Evolutionary conservation across 1,140 invertebrate species (phyloP).

Genomic region (Lutraria rhynchaena): DNA sequence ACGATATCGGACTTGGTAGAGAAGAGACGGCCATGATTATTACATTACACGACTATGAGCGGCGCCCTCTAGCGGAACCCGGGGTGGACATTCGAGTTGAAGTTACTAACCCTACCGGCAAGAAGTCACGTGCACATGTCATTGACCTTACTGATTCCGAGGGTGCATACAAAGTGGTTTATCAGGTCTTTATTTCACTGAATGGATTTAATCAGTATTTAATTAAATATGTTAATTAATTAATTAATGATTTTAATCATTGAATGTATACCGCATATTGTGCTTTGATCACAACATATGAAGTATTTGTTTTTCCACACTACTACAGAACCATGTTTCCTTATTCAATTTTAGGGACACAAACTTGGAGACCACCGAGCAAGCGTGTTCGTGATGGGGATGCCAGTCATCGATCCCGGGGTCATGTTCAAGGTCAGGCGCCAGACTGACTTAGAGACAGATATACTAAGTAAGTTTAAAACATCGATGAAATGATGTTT

Average conservation of each 20-base stretch:
- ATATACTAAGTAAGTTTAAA: slow-evolving; percentile 45
- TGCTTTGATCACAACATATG: no score
- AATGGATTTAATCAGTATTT: no score
- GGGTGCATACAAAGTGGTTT: slow-evolving; percentile 52
- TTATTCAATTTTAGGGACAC: slow-evolving; percentile 36
- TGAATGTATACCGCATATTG: no score
- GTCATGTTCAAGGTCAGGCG: slow-evolving; percentile 55
- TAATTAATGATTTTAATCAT: no score
- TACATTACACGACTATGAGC: slow-evolving; percentile 57
- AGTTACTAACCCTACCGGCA: slow-evolving; percentile 43
- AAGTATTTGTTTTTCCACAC: no score
- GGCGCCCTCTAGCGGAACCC: slow-evolving; percentile 56
- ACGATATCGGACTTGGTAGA: slow-evolving; percentile 54
- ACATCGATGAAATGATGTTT: no score
- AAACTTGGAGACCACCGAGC: slow-evolving; percentile 56
- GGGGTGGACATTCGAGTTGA: slow-evolving; percentile 56
- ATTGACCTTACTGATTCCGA: slow-evolving; percentile 50
- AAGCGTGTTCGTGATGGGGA: slow-evolving; percentile 53
- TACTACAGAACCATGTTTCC: no score
- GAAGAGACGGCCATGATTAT: slow-evolving; percentile 60
- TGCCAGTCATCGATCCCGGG: slow-evolving; percentile 49
- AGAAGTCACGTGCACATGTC: slow-evolving; percentile 55
- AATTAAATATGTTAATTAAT: no score
- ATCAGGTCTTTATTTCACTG: slow-evolving; percentile 42
- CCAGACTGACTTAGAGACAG: slow-evolving; percentile 43